These are phyloP conservation scores for Henicopernis longicauda DNA, from an alignment of 2,113 vertebrate genomes.

Conservation along the genomic window DNA sequence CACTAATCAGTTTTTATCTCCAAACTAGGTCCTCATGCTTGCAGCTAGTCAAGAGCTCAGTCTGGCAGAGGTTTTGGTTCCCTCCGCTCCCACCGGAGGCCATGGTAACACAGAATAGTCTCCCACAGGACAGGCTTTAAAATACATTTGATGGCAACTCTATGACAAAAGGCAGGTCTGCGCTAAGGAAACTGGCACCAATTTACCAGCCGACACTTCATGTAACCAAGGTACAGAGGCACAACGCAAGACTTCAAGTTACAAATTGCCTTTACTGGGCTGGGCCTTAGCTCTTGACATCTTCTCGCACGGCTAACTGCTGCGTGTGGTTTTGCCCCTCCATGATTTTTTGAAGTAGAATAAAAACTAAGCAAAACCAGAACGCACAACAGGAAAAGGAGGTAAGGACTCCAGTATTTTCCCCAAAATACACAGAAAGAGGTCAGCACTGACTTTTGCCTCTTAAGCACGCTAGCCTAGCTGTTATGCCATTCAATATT, in stretches of 20 bases:
- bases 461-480: background rate
- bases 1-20: constrained; percentile 2
- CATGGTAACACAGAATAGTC: background rate
- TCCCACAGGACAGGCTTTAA: background rate
- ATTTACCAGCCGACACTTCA: background rate
- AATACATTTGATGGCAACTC: background rate
- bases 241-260: background rate
- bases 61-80: background rate
- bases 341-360: background rate
- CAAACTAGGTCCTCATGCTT: background rate
- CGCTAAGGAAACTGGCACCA: background rate
- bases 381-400: background rate
- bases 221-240: background rate
- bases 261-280: background rate
- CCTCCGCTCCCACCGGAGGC: background rate
- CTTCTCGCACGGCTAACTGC: background rate
- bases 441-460: background rate
- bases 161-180: background rate
- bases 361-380: background rate
- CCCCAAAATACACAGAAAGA: background rate
- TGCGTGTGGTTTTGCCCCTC: background rate
- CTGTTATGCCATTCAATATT: background rate
- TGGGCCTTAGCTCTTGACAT: background rate
- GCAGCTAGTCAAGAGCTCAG: background rate
- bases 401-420: background rate